Evolutionary conservation across 2,113 vertebrate species (phyloP).

Genomic region (Chaetodon trifascialis): DNA sequence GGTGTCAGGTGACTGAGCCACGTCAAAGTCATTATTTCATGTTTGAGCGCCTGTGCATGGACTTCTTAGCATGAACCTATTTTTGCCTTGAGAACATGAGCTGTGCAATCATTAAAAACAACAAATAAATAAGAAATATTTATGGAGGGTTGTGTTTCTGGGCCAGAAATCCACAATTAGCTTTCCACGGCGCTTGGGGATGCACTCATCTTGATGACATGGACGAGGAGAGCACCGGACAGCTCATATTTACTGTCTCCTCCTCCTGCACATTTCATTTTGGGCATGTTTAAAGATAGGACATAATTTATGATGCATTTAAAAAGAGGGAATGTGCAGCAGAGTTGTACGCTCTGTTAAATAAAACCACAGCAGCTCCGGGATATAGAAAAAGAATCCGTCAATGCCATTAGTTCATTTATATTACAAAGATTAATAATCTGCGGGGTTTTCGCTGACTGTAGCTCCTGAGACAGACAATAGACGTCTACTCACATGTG

Average conservation of each 20-base stretch:
- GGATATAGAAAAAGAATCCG: slow-evolving; percentile 64
- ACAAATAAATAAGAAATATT: slow-evolving; percentile 35
- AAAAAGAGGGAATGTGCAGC: slow-evolving; percentile 72
- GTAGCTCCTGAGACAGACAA: slow-evolving; percentile 42
- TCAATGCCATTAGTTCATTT: slow-evolving; percentile 69
- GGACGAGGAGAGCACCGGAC: slow-evolving; percentile 55
- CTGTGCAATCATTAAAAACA: slow-evolving; percentile 35
- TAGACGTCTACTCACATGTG: slow-evolving; percentile 44
- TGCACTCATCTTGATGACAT: slow-evolving; percentile 74
- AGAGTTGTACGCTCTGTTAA: slow-evolving; percentile 72
- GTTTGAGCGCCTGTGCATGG: neutral
- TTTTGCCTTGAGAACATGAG: slow-evolving; percentile 8
- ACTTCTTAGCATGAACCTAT: slow-evolving; percentile 18
- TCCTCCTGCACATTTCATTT: slow-evolving; percentile 71
- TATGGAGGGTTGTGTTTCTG: slow-evolving; percentile 41
- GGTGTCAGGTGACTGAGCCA: slow-evolving; percentile 48
- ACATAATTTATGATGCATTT: slow-evolving; percentile 80
- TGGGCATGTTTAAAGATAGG: slow-evolving; percentile 77
- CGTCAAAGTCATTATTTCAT: slow-evolving; percentile 27
- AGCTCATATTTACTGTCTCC: slow-evolving; percentile 76
- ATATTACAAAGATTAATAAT: slow-evolving; percentile 63
- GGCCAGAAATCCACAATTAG: slow-evolving; percentile 64
- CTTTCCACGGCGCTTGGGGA: slow-evolving; percentile 59
- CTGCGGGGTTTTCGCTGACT: slow-evolving; percentile 33
- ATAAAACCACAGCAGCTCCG: slow-evolving; percentile 69